phyloP scores from a whole-genome alignment of 2,113 vertebrate genomes.

The Urocolius indicus region DNA sequence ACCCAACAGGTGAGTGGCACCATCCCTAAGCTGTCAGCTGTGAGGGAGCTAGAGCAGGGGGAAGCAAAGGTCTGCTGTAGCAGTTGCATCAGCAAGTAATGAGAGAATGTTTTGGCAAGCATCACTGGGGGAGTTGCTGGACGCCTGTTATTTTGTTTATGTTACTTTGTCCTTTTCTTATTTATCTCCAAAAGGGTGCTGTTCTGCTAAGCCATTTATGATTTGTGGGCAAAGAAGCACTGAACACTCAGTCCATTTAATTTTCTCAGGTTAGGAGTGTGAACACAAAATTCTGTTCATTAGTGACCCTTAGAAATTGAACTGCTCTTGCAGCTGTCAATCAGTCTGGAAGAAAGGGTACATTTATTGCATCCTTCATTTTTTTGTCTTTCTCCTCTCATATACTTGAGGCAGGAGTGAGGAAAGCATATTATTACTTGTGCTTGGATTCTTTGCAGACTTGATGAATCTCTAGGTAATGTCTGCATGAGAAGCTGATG shows the following conservation, averaged over 20 bases:
- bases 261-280: not conserved
- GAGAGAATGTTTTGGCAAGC: not conserved
- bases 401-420: not conserved
- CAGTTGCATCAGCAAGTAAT: not conserved
- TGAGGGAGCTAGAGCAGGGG: not conserved
- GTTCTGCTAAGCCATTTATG: not conserved
- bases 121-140: not conserved
- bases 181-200: not conserved
- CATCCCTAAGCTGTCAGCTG: not conserved
- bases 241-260: not conserved
- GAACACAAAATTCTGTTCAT: constrained; percentile 3
- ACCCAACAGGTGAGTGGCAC: not conserved
- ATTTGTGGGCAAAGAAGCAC: not conserved
- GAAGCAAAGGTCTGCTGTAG: not conserved
- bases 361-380: not conserved
- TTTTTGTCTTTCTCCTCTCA: not conserved
- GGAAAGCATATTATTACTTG: not conserved
- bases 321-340: not conserved
- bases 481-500: not conserved
- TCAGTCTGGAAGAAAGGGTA: not conserved
- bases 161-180: not conserved
- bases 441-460: not conserved
- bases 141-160: not conserved
- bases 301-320: not conserved
- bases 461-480: not conserved